phyloP scores from a whole-genome alignment of 2,113 vertebrate species.

The Baryphthengus martii region DNA sequence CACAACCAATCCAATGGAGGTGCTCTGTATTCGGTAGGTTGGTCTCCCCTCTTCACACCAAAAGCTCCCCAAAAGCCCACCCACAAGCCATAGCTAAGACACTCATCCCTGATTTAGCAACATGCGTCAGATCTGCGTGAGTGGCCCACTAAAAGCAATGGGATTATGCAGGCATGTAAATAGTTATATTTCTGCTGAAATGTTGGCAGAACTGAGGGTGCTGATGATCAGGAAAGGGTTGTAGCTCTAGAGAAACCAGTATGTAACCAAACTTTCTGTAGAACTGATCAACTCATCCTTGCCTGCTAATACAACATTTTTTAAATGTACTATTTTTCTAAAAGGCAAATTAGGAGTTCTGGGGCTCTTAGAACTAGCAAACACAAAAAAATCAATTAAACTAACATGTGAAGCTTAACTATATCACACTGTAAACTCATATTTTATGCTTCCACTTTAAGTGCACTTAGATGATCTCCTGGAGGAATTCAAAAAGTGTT shows the following conservation, averaged over 20 bases:
- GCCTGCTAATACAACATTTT: neutral
- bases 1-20: neutral
- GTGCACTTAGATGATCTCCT: conserved; percentile 72
- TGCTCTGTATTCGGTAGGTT: neutral
- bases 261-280: neutral
- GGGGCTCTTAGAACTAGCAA: conserved; percentile 48
- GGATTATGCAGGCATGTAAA: neutral
- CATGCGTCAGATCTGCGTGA: fast-evolving
- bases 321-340: conserved; percentile 20
- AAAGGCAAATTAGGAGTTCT: conserved; percentile 59
- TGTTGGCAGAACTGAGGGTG: neutral
- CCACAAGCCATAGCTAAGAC: no score
- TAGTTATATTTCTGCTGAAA: neutral
- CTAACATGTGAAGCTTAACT: conserved; percentile 69
- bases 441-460: conserved; percentile 75
- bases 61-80: neutral
- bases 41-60: neutral
- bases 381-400: conserved; percentile 72
- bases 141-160: neutral
- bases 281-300: neutral
- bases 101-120: neutral
- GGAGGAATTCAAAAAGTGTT: conserved; percentile 73
- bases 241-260: neutral
- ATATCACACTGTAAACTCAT: conserved; percentile 65
- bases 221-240: neutral